A percentile compares a stretch with the other conserved stretches of the same genome.
These are phyloP conservation scores for Spilogale gracilis DNA, from an alignment of 2,113 vertebrate genomes.

Conservation along the genomic window DNA sequence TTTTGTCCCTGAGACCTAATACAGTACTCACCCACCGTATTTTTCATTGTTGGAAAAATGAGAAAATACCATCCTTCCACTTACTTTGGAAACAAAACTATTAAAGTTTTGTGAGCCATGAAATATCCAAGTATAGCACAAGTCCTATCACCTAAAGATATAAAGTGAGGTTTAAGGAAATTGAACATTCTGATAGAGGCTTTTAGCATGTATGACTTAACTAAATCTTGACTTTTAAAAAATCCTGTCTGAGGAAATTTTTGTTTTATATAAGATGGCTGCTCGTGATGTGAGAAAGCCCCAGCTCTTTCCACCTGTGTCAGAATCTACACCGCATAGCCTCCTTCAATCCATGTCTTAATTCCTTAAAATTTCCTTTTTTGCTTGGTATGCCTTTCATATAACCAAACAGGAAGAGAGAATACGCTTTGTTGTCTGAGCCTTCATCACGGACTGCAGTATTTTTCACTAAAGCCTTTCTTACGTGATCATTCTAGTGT, in stretches of 20 bases:
- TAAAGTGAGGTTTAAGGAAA: neutral
- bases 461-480: neutral
- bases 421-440: neutral
- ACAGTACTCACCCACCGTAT: neutral
- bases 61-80: neutral
- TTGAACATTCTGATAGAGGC: neutral
- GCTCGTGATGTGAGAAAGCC: neutral
- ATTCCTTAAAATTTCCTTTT: neutral
- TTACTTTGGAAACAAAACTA: neutral
- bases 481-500: neutral
- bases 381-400: neutral
- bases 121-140: neutral
- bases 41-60: neutral
- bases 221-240: neutral
- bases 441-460: neutral
- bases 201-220: neutral
- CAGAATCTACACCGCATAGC: fast-evolving
- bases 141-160: neutral
- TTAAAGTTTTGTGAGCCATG: neutral
- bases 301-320: neutral
- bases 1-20: neutral
- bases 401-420: neutral
- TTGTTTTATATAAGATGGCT: neutral
- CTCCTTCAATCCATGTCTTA: neutral
- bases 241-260: neutral